Percentiles rank a stretch among this genome's conserved stretches.
Conservation (phyloP, 2,113 vertebrate genomes). For the Petrocephalus microphthalmus region DNA sequence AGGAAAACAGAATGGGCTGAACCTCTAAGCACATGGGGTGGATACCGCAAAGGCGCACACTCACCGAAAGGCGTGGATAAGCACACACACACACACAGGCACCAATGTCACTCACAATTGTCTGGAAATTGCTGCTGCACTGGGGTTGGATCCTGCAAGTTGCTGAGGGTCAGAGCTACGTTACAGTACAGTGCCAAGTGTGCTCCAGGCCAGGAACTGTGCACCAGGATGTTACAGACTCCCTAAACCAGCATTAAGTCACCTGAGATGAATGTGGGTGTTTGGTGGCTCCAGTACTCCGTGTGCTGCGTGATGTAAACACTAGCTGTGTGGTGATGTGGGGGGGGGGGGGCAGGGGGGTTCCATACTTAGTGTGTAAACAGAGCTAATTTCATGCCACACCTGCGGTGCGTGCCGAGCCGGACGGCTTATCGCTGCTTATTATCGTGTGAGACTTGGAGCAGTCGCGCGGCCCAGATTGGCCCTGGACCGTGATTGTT, state of each 20-base stretch:
- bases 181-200: background rate
- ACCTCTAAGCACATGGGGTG: background rate
- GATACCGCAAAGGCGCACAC: background rate
- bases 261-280: background rate
- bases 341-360: too few relatives aligned
- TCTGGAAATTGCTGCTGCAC: background rate
- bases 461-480: background rate
- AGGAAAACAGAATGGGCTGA: background rate
- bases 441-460: background rate
- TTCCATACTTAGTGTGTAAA: background rate
- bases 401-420: background rate
- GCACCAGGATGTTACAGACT: background rate
- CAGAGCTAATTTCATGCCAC: constrained; percentile 2
- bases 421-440: background rate
- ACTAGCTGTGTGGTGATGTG: too few relatives aligned
- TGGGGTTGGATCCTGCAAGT: background rate
- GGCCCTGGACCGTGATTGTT: background rate
- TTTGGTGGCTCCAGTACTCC: background rate
- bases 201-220: background rate
- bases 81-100: background rate
- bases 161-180: background rate
- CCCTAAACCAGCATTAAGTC: background rate
- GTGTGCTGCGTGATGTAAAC: background rate
- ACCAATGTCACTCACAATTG: background rate
- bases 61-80: background rate